phyloP scores from a whole-genome alignment of 2,113 vertebrate species.

The Anas platyrhynchos region DNA sequence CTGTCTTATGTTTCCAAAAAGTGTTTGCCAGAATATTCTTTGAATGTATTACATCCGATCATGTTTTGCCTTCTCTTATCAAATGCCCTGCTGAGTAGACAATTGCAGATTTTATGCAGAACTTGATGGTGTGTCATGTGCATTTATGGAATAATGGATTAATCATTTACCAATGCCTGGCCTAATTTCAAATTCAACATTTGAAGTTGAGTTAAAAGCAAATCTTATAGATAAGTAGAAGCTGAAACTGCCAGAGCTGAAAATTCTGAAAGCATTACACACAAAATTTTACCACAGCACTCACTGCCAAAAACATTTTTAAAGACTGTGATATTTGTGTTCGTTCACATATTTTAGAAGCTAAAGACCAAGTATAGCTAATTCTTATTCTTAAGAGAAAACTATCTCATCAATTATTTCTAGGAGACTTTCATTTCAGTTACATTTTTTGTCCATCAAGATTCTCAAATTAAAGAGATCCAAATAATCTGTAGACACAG shows the following conservation, averaged over 20 bases:
- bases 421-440: slow-evolving; percentile 34
- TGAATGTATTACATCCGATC: not conserved
- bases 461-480: slow-evolving; percentile 49
- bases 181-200: not conserved
- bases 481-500: slow-evolving; percentile 45
- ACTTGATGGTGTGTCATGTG: not conserved
- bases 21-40: not conserved
- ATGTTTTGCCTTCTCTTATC: not conserved
- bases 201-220: not conserved
- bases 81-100: not conserved
- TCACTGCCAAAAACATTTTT: not conserved
- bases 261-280: not conserved
- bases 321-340: not conserved
- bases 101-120: not conserved
- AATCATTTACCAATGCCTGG: not conserved
- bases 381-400: slow-evolving; percentile 24
- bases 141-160: not conserved
- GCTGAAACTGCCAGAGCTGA: not conserved
- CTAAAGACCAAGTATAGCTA: not conserved
- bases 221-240: slow-evolving; percentile 7
- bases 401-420: slow-evolving; percentile 52
- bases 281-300: not conserved
- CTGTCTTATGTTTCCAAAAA: not conserved
- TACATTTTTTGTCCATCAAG: slow-evolving; percentile 40
- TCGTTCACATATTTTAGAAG: not conserved